Evolutionary conservation across 2,888 invertebrate genomes (phyloP).

Genomic region (Parapristionchus giblindavisi): DNA sequence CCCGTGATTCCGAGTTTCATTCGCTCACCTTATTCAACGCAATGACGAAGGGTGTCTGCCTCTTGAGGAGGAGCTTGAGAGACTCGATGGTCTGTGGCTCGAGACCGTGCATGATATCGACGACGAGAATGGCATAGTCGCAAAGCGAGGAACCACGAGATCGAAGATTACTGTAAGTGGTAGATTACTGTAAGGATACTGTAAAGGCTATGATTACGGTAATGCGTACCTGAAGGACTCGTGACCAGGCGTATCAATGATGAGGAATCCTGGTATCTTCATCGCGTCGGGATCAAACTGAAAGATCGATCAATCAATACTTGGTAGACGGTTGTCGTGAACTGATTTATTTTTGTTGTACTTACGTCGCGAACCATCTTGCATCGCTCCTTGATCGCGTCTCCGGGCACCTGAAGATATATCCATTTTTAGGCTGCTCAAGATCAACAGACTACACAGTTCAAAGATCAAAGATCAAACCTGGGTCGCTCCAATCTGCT

Average conservation of each 20-base stretch:
- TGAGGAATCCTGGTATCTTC: conserved; percentile 91
- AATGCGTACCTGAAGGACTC: conserved; percentile 74
- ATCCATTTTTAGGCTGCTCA: too few species aligned
- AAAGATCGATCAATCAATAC: conserved; percentile 25
- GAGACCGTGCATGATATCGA: conserved; percentile 99
- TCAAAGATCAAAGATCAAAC: conserved; percentile 71
- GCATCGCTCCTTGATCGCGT: conserved; percentile 92
- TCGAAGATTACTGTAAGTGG: conserved; percentile 83
- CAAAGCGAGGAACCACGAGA: conserved; percentile 96
- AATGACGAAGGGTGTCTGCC: conserved; percentile 95
- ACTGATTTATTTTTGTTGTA: conserved; percentile 49
- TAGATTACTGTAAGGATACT: not conserved
- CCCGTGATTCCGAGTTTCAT: too few species aligned
- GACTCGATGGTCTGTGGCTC: conserved; percentile 98
- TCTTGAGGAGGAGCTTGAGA: conserved; percentile 87
- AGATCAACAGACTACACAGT: too few species aligned
- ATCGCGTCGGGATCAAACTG: conserved; percentile 83
- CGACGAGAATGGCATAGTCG: conserved; percentile 97
- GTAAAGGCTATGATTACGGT: too few species aligned
- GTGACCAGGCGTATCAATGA: conserved; percentile 99
- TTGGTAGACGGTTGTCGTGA: not conserved
- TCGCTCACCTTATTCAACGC: conserved; percentile 88
- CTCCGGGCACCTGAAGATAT: conserved; percentile 74
- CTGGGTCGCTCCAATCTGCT: conserved; percentile 99
- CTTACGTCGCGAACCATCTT: conserved; percentile 89